A percentile compares a stretch with the other conserved stretches of the same genome.
phyloP scores from a whole-genome alignment of 2,888 invertebrate genomes.

The Galerucella pusilla region DNA sequence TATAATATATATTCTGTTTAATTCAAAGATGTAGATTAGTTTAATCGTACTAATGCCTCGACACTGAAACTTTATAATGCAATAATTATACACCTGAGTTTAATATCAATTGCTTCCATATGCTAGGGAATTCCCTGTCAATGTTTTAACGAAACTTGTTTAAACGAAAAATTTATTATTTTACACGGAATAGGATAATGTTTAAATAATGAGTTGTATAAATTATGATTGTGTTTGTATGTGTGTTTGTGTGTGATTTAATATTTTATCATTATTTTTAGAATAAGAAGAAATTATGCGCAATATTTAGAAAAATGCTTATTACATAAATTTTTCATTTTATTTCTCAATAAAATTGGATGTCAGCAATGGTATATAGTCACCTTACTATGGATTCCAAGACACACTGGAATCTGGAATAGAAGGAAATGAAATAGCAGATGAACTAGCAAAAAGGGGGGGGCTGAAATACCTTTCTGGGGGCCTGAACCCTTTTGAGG shows the following conservation, averaged over 20 bases:
- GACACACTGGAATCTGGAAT: too few relatives aligned
- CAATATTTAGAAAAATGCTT: neutral
- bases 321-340: neutral
- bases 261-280: slow-evolving; percentile 1
- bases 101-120: slow-evolving; percentile 36
- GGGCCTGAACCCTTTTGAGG: too few relatives aligned
- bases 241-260: slow-evolving; percentile 1
- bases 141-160: slow-evolving; percentile 12
- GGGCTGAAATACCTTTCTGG: too few relatives aligned
- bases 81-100: slow-evolving; percentile 44
- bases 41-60: slow-evolving; percentile 28
- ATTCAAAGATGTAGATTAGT: neutral
- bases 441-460: too few relatives aligned
- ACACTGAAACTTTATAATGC: neutral
- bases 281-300: neutral
- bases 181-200: slow-evolving; percentile 11
- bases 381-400: too few relatives aligned
- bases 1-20: neutral
- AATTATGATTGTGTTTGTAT: neutral
- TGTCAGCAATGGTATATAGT: too few relatives aligned
- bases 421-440: too few relatives aligned
- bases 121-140: slow-evolving; percentile 42
- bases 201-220: neutral
- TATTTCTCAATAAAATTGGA: neutral
- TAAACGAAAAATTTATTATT: neutral